Evolutionary conservation across 2,797 vertebrate genomes (phyloP).

Genomic region (Acomys russatus): DNA sequence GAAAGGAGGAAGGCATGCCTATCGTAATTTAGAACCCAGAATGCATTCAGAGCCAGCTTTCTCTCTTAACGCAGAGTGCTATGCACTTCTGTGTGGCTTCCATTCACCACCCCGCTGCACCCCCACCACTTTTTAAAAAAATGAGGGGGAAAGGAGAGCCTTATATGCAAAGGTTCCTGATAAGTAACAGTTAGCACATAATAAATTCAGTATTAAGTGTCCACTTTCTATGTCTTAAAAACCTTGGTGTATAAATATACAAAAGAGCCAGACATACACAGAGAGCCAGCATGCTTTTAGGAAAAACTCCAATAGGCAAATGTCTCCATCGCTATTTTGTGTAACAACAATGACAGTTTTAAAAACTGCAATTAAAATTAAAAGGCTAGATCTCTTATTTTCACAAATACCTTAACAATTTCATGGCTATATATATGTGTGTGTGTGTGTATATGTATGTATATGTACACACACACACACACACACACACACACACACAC

Average conservation of each 20-base stretch:
- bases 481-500: background rate
- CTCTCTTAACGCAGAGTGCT: background rate
- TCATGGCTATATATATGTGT: background rate
- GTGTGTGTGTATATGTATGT: too few relatives aligned
- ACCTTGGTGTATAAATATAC: background rate
- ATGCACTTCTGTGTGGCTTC: background rate
- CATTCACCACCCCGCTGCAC: background rate
- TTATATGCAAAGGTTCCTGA: conserved; percentile 30
- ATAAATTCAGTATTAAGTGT: conserved; percentile 34
- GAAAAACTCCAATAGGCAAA: conserved; percentile 46
- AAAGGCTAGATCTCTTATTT: conserved; percentile 7
- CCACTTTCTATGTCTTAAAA: conserved; percentile 30
- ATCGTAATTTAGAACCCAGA: conserved; percentile 48
- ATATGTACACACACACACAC: background rate
- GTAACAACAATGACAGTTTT: background rate
- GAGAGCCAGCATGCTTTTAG: background rate
- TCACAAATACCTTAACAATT: conserved; percentile 47
- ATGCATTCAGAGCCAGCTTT: background rate
- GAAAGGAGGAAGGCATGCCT: conserved; percentile 25
- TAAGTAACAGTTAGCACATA: background rate
- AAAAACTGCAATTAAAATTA: conserved; percentile 46
- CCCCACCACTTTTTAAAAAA: background rate
- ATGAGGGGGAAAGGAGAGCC: background rate
- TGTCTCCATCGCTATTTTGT: background rate
- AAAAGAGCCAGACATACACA: conserved; percentile 19